Evolutionary conservation across 1,140 invertebrate species (phyloP), one percentile per base, ranked within the genome.

Genomic region (Schlechtendalia chinensis): DNA sequence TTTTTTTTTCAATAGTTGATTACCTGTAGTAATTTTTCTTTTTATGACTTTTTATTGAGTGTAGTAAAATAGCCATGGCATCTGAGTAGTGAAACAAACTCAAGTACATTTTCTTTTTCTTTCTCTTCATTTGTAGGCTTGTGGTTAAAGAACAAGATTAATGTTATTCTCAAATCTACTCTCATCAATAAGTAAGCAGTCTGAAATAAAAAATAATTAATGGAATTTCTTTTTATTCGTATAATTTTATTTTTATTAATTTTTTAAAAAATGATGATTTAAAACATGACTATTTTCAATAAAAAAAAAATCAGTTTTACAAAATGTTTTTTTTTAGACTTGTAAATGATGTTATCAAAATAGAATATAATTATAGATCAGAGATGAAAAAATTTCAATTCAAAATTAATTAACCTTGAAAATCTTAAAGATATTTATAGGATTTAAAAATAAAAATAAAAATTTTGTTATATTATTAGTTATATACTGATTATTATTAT

Each of bases 41-140:
- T 50, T 50, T 50, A 39, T 39, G 32, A 39, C 47, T 69, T 50
- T 12, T 19, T 79, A 61, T 79, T 56, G 29, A 79, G n/a, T 6
- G 58, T 19, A 61, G 58, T 58, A 50, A 79, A 79, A 50, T 24
- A 16, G 27, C 10, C 63, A 27, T 79, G 75, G 24, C 75, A 79
- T 39, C 75, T 39, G 32, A 79, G 56, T 47, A 45, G 45, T 45
- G 75, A 63, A 47, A 79, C 58, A 79, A 63, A 79, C 11, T 79
- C 75, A 63, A 39, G 27, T 61, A 10, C 19, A 61, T 27, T 63
- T 50, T 22, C 58, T 79, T 79, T 79, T 12, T 79, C 75, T 6
- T 22, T 59, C 10, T 79, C 75, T 79, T 79, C 75, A 50, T 45
- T 79, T 79, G 45, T 79, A n/a, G 75, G 58, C 27, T 59, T 59